Conservation (phyloP, 2,797 vertebrate genomes). For the Enteromius mattozi region DNA sequence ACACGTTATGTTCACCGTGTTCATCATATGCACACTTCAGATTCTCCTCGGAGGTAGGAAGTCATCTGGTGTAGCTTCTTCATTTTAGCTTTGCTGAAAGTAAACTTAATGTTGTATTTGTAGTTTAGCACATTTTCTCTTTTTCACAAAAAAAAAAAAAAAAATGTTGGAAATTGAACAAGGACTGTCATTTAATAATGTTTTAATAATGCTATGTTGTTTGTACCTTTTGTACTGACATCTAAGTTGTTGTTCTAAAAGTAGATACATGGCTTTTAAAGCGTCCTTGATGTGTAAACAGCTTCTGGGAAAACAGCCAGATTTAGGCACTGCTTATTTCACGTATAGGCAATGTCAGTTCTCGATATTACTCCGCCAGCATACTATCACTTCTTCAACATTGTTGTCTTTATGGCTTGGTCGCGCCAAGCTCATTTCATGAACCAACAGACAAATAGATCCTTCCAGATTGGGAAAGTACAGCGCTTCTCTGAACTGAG, state of each 20-base stretch:
- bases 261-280: background rate
- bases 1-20: background rate
- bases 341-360: background rate
- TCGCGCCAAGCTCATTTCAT: background rate
- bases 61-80: background rate
- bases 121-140: background rate
- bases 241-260: conserved; percentile 1
- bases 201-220: conserved; percentile 1
- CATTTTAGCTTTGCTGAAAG: background rate
- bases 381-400: background rate
- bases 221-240: background rate
- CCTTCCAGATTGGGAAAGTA: background rate
- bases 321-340: conserved; percentile 15
- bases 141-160: background rate
- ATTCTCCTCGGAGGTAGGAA: too few relatives aligned
- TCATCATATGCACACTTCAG: too few relatives aligned
- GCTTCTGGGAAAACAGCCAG: conserved; percentile 16
- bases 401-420: conserved; percentile 1
- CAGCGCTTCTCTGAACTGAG: background rate
- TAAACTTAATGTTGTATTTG: background rate
- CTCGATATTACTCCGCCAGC: background rate
- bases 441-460: conserved; percentile 24
- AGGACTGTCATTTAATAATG: background rate
- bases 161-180: background rate
- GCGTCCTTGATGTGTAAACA: background rate